Conservation (phyloP, 2,797 vertebrate species). For the Enoplosus armatus region DNA sequence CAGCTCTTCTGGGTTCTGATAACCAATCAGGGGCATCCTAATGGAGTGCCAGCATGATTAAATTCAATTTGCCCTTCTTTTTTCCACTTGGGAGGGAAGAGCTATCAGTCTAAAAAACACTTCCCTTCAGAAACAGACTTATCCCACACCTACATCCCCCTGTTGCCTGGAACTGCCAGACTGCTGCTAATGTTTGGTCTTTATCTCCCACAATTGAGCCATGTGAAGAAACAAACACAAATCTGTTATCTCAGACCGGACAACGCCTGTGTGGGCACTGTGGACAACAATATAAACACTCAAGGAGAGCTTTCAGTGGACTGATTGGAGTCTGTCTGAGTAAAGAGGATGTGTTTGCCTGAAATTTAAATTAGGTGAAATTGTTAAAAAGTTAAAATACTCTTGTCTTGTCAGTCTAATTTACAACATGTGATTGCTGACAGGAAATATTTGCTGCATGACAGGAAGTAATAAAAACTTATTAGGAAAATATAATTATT, state of each 20-base stretch:
- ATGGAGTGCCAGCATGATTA: conserved; percentile 79
- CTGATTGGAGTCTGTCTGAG: conserved; percentile 13
- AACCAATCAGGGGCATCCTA: conserved; percentile 70
- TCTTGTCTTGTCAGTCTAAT: not conserved
- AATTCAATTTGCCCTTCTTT: conserved; percentile 72
- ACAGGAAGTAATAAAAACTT: not conserved
- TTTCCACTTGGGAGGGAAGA: conserved; percentile 59
- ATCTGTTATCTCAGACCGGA: conserved; percentile 53
- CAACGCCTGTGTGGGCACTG: conserved; percentile 33
- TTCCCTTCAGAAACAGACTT: conserved; percentile 71
- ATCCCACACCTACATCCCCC: conserved; percentile 68
- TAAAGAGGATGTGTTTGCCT: conserved; percentile 20
- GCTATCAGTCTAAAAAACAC: conserved; percentile 78
- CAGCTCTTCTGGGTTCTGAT: conserved; percentile 66
- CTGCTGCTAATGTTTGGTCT: conserved; percentile 25
- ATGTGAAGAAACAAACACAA: conserved; percentile 56
- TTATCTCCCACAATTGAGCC: conserved; percentile 48
- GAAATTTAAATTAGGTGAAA: conserved; percentile 19
- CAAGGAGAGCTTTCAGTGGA: conserved; percentile 10
- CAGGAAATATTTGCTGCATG: not conserved
- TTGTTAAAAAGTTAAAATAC: not conserved
- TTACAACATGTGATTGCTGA: not conserved
- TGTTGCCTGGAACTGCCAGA: conserved; percentile 30
- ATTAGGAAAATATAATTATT: not conserved
- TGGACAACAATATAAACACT: conserved; percentile 36